Evolutionary conservation across 2,888 invertebrate species (phyloP), one percentile per base, ranked within the genome.

Genomic region (Osmoderma eremita): DNA sequence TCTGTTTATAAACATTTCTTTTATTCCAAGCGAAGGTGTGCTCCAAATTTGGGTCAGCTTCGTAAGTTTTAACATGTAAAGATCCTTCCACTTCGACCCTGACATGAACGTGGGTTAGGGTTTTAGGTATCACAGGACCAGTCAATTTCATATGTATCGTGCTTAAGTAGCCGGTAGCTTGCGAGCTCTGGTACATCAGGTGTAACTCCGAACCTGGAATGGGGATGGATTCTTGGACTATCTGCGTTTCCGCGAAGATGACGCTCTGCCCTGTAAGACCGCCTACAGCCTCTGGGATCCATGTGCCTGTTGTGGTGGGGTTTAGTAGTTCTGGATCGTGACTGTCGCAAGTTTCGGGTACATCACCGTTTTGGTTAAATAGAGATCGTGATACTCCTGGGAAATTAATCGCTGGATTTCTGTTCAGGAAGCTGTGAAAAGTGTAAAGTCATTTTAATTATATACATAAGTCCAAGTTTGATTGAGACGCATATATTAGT

Each of bases 1-100:
- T 97, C 84, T 98, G 97, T 78, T 95, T 93, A 84, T 98, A 99
- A 45, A 97, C 97, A 82, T 99, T 98, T 70, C 95, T 87, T 81
- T 97, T 94, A 82, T 97, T 97, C 99, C 99, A 99, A 1, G 97
- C 94, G 80, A 97, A 99, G 6, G 94, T 95, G 82, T 97, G 97
- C 61, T 93, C 94, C 67, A 99, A 85, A 80, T 95, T 94, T 0
- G 97, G 95, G 82, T 97, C 97, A 0, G 98, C 97, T 83, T 98
- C 98, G 81, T 98, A 97, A 0, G 92, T 91, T 82, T 93, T 93
- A 12, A 95, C 92, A 81, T 96, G 93, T 12, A 95, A 85, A 1
- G 95, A 94, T 3, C 98, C 98, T 82, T 97, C 97, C 68, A 97
- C 95, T 78, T 94, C 94, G 0, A 95, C 93, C 73, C 93, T 89